Evolutionary conservation across 2,113 vertebrate genomes (phyloP), one percentile per base, ranked within the genome.

Genomic region (Oryzias curvinotus): DNA sequence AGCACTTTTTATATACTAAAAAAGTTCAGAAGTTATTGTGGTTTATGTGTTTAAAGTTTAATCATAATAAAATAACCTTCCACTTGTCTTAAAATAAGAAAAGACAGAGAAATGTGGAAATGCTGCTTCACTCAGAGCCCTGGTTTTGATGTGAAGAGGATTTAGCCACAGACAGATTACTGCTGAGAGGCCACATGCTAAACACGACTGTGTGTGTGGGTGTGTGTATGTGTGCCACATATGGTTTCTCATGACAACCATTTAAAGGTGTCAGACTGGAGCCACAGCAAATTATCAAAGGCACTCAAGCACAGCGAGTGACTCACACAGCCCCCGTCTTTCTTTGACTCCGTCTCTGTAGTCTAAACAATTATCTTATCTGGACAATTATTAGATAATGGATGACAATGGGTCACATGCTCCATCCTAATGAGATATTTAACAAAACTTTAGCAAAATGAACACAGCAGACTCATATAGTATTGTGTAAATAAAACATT

Each of bases 191-290:
- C 87, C 90, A 94, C 94, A 95, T 95, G 81, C 86, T 90, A 93
- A 93, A 93, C 88, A 61, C 52, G 72, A 56, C 42, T 62, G 57
- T 57, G 48, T 65, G 66, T 46, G 53, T 23, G 57, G 36, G 47
- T 52, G 48, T 57, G 28, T 30, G 58, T 53, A 63, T 67, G 69
- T 53, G 52, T 62, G 58, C 50, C 88, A 94, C 95, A 95, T 94
- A 90, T 93, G 93, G 92, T 94, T 94, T 93, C 91, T 89, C 92
- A 92, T 93, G 94, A 94, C 91, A 92, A 87, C 88, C 92, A 90
- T 94, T 96, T 95, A 93, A 94, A 94, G 91, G 91, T 95, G 94
- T 95, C 94, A 95, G 86, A 71, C 87, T 95, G 95, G 95, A 96
- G 95, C 95, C 95, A 95, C 85, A 76, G 92, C 85, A 91, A 96